Evolutionary conservation across 2,797 vertebrate species (phyloP).

Genomic region (Rhynchotus rufescens): DNA sequence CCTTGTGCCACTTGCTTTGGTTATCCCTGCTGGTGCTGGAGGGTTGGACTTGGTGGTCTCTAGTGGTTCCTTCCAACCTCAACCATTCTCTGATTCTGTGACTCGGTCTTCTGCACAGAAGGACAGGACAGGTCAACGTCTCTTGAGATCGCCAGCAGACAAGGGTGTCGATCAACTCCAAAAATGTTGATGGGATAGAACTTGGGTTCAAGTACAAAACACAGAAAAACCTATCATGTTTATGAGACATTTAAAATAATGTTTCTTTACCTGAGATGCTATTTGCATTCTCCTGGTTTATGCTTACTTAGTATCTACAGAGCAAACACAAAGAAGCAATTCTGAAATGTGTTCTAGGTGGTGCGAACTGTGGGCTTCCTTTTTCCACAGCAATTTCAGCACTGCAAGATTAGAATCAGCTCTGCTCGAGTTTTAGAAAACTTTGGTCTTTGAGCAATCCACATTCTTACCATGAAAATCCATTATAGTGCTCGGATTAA

Average conservation of each 20-base stretch:
- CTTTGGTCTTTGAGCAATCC: neutral
- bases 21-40: no score
- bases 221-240: neutral
- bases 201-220: neutral
- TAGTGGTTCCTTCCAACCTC: no score
- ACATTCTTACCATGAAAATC: constrained; percentile 45
- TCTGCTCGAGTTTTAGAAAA: constrained; percentile 10
- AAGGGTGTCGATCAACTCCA: neutral
- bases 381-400: neutral
- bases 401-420: neutral
- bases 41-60: no score
- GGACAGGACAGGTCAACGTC: neutral
- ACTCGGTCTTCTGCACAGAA: neutral
- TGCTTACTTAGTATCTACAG: neutral
- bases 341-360: neutral
- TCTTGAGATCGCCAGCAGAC: neutral
- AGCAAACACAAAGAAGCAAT: neutral
- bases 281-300: neutral
- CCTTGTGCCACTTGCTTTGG: no score
- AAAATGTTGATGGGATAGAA: neutral
- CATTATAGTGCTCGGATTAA: constrained; percentile 3
- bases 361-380: neutral
- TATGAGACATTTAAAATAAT: neutral
- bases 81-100: neutral
- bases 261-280: neutral